These are phyloP conservation scores for Aphaenogaster floridana DNA, from an alignment of 1,140 invertebrate genomes.

Conservation along the genomic window DNA sequence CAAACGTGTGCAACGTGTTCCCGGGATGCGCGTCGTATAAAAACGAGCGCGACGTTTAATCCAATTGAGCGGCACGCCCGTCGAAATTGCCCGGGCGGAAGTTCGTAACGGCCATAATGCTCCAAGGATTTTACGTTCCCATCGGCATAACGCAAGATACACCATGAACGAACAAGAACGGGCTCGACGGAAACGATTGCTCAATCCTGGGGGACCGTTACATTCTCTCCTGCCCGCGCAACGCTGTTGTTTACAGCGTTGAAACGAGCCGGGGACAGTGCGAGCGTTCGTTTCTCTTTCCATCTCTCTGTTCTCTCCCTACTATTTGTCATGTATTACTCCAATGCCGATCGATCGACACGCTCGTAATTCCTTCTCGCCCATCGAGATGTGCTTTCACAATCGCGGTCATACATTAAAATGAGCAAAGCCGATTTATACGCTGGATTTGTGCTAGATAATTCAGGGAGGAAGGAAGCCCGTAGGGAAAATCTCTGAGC, in stretches of 20 bases:
- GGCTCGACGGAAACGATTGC: conserved; percentile 68
- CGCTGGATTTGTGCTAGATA: background rate
- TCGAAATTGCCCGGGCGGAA: conserved; percentile 45
- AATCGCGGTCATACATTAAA: background rate
- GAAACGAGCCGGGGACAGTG: conserved; percentile 40
- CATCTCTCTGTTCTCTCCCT: background rate
- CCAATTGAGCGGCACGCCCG: conserved; percentile 45
- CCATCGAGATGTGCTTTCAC: conserved; percentile 14
- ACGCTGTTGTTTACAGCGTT: conserved; percentile 68
- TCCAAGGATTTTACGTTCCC: conserved; percentile 48
- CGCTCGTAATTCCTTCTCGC: conserved; percentile 3
- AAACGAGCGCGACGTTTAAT: conserved; percentile 52
- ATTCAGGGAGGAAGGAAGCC: background rate
- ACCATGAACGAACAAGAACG: conserved; percentile 36
- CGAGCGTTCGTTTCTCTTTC: conserved; percentile 6
- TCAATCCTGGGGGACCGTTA: conserved; percentile 69
- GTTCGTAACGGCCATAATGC: conserved; percentile 18
- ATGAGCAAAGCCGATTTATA: background rate
- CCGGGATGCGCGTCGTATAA: background rate
- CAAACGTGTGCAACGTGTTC: background rate
- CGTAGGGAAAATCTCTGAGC: background rate
- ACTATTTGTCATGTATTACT: conserved; percentile 1
- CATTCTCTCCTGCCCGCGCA: conserved; percentile 55
- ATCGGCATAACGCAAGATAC: conserved; percentile 51
- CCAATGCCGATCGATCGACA: conserved; percentile 15